Percentiles rank a stretch among this genome's conserved stretches.
phyloP scores from a whole-genome alignment of 1,140 invertebrate genomes.

The Heliconius eleuchia region DNA sequence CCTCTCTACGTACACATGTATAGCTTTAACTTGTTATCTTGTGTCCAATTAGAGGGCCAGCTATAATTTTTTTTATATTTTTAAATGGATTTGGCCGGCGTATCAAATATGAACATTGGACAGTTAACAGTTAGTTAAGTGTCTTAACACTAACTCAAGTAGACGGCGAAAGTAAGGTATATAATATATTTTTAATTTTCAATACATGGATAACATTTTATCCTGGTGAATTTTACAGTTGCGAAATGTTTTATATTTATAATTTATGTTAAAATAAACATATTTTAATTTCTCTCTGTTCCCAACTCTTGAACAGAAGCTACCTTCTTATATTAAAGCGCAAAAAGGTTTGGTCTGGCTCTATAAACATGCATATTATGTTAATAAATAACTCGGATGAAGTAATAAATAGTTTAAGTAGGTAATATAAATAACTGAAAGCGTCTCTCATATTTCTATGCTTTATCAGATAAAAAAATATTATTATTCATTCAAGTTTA shows the following conservation, averaged over 20 bases:
- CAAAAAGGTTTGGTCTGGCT: background rate
- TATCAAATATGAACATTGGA: too few species aligned
- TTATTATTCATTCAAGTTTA: background rate
- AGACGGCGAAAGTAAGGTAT: too few species aligned
- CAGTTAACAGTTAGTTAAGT: too few species aligned
- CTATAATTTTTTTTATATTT: background rate
- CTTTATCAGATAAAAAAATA: background rate
- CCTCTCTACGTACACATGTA: background rate
- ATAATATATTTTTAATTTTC: background rate
- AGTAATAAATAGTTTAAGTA: conserved; percentile 6
- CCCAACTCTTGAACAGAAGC: background rate
- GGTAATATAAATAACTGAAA: background rate
- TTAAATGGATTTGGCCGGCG: background rate
- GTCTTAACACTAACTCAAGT: too few species aligned
- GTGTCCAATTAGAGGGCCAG: background rate
- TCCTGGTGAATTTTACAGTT: background rate
- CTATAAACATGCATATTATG: background rate
- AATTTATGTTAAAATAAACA: background rate
- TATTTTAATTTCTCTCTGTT: background rate
- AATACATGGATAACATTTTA: background rate
- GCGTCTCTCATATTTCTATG: background rate
- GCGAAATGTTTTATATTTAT: background rate
- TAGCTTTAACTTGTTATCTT: background rate
- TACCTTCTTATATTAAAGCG: background rate
- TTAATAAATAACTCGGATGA: background rate